These are phyloP conservation scores for Fregetta grallaria DNA, from an alignment of 2,113 vertebrate species.

Conservation along the genomic window DNA sequence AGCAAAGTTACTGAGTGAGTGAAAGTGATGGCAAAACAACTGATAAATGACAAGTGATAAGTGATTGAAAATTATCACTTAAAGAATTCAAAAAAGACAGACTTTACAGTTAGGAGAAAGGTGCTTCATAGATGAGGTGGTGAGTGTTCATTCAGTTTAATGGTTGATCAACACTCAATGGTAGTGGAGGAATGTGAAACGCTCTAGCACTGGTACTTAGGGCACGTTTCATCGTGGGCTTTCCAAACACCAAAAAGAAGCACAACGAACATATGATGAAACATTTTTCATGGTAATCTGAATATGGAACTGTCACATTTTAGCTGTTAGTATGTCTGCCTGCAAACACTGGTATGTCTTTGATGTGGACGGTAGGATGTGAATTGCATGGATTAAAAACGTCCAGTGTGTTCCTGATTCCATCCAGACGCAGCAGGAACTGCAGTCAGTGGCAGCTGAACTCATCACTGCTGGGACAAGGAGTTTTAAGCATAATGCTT, in stretches of 20 bases:
- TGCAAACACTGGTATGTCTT: not conserved
- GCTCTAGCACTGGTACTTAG: not conserved
- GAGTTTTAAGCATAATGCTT: not conserved
- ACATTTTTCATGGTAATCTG: not conserved
- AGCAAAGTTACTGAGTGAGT: not conserved
- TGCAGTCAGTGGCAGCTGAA: not conserved
- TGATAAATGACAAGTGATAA: not conserved
- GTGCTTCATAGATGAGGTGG: not conserved
- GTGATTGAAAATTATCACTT: not conserved
- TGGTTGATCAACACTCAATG: not conserved
- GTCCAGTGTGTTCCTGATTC: not conserved
- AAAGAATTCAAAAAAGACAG: not conserved
- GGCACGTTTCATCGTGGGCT: not conserved
- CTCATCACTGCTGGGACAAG: not conserved
- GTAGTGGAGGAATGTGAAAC: too few relatives aligned
- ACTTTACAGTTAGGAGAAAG: not conserved
- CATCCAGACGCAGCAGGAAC: not conserved
- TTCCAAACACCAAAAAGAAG: not conserved
- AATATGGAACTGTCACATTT: not conserved
- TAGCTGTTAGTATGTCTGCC: not conserved
- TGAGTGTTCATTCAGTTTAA: not conserved
- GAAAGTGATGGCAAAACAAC: not conserved
- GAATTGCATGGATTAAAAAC: not conserved
- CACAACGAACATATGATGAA: accelerated
- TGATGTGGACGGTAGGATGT: not conserved